Base-by-base conservation (phyloP, 37 sponge, comb jelly and placozoan genomes). In the Halichondria panicea region DNA sequence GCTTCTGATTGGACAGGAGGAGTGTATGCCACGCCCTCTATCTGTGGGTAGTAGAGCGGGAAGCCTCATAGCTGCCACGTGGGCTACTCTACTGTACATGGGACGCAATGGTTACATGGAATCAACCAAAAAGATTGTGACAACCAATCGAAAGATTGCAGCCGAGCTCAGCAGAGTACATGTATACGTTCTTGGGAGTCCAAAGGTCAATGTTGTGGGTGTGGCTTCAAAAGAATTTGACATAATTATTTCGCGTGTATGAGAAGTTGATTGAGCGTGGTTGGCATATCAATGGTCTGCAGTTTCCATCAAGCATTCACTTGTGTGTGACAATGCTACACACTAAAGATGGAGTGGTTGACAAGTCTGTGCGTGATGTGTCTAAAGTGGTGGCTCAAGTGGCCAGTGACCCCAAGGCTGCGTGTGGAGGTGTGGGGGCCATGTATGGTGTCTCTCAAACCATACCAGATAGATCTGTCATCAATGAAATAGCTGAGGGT, bases 21-120 rank as follows among this genome's bases (percentile, higher is more conserved):
- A 6, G 65, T 98, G 39, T 98, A 98, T 78, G 91, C 93, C n/a
- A 86, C 99, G 0, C 88, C 98, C n/a, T 71, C 90, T 22, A n/a
- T n/a, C n/a, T n/a, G n/a, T n/a, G n/a, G 99, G 99, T 28, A 93
- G 94, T 63, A 53, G 99, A 32, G 63, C 96, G 4, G 99, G 99
- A 0, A 76, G 86, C 25, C 79, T 93, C 9, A 81, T 95, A 25
- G 93, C 96, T 41, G 78, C 82, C 39, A 84, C 91, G 0, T 98
- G 99, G 99, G 99, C 99, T 56, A 86, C 99, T 25, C 78, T 98
- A 84, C 42, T 92, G 76, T 79, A 79, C 78, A 84, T 95, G 64
- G 99, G 99, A 13, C 58, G 63, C 38, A 61, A 89, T 36, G 95
- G 99, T 21, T 89, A 93, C 75, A 81, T 92, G 8, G 79, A 84